Evolutionary conservation across 2,113 vertebrate species (phyloP).

Genomic region (Chaenogobius annularis): DNA sequence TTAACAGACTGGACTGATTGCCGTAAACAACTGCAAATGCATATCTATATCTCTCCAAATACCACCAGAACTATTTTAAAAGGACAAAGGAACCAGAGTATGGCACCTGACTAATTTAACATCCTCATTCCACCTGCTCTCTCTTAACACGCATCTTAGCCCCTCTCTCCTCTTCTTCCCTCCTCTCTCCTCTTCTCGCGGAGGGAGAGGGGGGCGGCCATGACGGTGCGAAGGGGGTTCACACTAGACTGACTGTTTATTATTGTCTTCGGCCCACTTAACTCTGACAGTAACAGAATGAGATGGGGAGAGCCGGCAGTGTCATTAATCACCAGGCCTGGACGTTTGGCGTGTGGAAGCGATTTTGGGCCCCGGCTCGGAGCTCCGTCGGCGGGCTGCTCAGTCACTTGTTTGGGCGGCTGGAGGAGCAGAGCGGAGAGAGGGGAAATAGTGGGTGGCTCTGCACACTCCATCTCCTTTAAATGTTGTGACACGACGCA

Average conservation of each 20-base stretch:
- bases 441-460: conserved; percentile 44
- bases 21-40: no score
- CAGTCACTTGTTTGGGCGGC: conserved; percentile 44
- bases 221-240: conserved; percentile 72
- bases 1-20: no score
- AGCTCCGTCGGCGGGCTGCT: conserved; percentile 38
- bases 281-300: conserved; percentile 79
- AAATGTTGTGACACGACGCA: conserved; percentile 63
- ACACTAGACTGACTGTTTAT: conserved; percentile 79
- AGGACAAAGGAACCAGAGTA: neutral
- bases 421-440: conserved; percentile 29
- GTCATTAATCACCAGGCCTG: conserved; percentile 76
- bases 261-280: conserved; percentile 80
- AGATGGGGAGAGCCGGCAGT: conserved; percentile 74
- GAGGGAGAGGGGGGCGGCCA: conserved; percentile 49
- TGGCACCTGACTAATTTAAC: no score
- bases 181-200: conserved; percentile 47
- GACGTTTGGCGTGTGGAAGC: conserved; percentile 64
- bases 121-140: neutral
- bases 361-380: conserved; percentile 65
- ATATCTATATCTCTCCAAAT: no score
- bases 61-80: no score
- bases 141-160: neutral
- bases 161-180: neutral
- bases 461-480: conserved; percentile 72